Conservation (phyloP, 2,888 invertebrate species). For the Lepidonotus clava region DNA sequence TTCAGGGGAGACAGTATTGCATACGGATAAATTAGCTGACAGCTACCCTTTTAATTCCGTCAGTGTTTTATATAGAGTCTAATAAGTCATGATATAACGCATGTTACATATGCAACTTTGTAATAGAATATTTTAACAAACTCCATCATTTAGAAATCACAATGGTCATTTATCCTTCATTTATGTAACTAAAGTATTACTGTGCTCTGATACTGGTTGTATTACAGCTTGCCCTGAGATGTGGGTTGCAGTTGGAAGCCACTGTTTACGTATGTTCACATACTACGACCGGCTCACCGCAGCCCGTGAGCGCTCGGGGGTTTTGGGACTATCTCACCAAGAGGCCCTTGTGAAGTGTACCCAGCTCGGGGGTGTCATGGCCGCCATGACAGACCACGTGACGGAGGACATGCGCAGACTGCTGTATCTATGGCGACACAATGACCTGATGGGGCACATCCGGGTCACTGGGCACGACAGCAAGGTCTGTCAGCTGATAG, state of each 20-base stretch:
- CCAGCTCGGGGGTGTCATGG: not conserved
- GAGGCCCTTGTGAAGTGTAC: slow-evolving; percentile 18
- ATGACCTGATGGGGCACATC: slow-evolving; percentile 2
- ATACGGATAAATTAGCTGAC: too few species aligned
- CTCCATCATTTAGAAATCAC: too few species aligned
- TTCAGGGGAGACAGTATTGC: too few species aligned
- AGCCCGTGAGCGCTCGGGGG: not conserved
- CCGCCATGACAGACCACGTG: not conserved
- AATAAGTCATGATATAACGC: too few species aligned
- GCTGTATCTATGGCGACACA: slow-evolving; percentile 16
- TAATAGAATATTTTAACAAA: too few species aligned
- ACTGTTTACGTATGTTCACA: slow-evolving; percentile 39
- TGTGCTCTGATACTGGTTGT: too few species aligned
- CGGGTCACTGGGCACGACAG: not conserved
- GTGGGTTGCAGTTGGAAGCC: not conserved
- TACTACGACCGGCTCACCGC: slow-evolving; percentile 19
- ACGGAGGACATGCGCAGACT: not conserved
- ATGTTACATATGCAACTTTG: too few species aligned
- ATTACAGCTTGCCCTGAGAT: slow-evolving; percentile 1
- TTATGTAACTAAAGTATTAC: too few species aligned
- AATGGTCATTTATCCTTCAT: too few species aligned
- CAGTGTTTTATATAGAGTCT: too few species aligned
- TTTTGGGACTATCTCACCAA: not conserved
- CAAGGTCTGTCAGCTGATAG: not conserved
- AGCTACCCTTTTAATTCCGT: too few species aligned